Conservation (phyloP, 2,888 invertebrate species). For the Hartigia nigra region DNA sequence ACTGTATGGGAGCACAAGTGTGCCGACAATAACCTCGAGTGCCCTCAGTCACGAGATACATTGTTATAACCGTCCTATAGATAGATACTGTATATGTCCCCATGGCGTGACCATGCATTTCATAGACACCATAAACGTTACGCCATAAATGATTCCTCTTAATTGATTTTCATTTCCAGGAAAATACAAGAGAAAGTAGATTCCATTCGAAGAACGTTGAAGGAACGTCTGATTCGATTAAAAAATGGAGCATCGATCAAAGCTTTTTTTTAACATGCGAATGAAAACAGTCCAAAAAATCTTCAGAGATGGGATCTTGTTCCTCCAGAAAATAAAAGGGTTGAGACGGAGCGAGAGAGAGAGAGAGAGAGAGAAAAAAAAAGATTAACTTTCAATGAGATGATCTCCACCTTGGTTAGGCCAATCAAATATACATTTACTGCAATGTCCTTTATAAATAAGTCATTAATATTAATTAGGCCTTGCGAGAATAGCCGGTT, state of each 20-base stretch:
- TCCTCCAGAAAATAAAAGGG: neutral
- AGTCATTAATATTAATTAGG: constrained; percentile 7
- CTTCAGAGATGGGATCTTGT: neutral
- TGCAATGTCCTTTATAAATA: constrained; percentile 31
- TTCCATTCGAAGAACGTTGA: too few species aligned
- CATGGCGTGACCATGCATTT: neutral
- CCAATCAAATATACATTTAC: constrained; percentile 43
- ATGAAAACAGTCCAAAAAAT: neutral
- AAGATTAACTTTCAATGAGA: neutral
- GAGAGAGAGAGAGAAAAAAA: too few species aligned
- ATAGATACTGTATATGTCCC: neutral
- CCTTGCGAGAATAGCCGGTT: neutral
- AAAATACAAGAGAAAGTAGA: neutral
- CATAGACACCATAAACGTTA: neutral
- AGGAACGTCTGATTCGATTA: neutral
- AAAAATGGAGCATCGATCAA: neutral
- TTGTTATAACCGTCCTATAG: neutral
- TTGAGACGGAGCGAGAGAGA: neutral
- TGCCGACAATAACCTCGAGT: constrained; percentile 16
- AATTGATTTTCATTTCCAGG: constrained; percentile 18
- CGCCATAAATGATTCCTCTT: constrained; percentile 34
- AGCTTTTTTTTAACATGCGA: neutral
- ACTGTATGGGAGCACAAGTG: constrained; percentile 15
- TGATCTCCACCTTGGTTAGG: neutral
- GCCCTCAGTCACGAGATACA: constrained; percentile 14